phyloP scores from a whole-genome alignment of 2,888 invertebrate species.

The Eurytoma adleriae region DNA sequence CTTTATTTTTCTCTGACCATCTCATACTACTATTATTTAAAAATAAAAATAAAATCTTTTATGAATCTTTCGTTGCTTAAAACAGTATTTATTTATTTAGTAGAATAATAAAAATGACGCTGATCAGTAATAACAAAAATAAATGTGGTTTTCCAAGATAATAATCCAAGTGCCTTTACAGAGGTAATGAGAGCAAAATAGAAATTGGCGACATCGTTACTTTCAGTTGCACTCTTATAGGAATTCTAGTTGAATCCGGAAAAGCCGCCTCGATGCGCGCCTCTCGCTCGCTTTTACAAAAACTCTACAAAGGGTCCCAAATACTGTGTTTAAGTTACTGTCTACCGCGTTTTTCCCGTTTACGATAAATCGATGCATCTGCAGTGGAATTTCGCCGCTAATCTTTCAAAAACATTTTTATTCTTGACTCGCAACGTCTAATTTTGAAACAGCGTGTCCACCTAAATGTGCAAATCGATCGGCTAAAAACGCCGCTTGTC shows the following conservation, averaged over 20 bases:
- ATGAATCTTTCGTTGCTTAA: no score
- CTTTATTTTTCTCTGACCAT: conserved; percentile 4
- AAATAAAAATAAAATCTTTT: no score
- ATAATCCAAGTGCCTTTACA: no score
- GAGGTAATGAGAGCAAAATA: neutral
- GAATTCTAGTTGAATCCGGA: conserved; percentile 37
- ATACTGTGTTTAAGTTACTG: conserved; percentile 59
- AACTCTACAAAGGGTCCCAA: conserved; percentile 67
- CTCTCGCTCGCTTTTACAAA: conserved; percentile 45
- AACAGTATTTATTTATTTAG: no score
- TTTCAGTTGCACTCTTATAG: conserved; percentile 38
- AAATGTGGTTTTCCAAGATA: no score
- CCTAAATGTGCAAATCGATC: conserved; percentile 17
- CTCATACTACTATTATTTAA: no score
- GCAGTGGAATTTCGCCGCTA: neutral
- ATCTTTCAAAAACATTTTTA: conserved; percentile 23
- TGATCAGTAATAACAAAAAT: no score
- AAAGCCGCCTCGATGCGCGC: conserved; percentile 25
- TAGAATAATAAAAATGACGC: no score
- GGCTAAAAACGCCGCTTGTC: conserved; percentile 32
- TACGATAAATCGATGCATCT: conserved; percentile 10
- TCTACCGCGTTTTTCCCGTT: conserved; percentile 10
- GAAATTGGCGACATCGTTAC: conserved; percentile 37
- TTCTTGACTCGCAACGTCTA: conserved; percentile 4
- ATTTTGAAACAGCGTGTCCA: conserved; percentile 11